Evolutionary conservation across 1,140 invertebrate genomes (phyloP).

Genomic region (Drosophila murphyi): DNA sequence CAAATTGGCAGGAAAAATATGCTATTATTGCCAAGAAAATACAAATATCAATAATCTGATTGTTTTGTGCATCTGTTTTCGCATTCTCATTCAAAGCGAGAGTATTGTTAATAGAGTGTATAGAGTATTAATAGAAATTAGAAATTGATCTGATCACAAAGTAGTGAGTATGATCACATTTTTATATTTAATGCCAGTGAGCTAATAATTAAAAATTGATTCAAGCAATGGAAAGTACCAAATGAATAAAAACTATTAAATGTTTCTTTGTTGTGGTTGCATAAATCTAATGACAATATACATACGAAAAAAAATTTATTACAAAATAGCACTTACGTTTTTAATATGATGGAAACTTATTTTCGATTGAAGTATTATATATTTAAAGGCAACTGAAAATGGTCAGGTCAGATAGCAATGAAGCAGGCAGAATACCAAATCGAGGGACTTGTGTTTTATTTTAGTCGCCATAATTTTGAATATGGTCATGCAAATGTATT

Average conservation of each 20-base stretch:
- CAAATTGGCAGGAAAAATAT: slow-evolving; percentile 32
- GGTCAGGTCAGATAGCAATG: too few species aligned
- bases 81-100: too few species aligned
- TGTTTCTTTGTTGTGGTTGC: not conserved
- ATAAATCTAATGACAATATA: too few species aligned
- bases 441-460: too few species aligned
- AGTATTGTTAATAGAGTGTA: not conserved
- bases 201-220: not conserved
- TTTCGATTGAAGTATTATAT: too few species aligned
- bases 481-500: too few species aligned
- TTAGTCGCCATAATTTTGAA: too few species aligned
- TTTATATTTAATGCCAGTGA: slow-evolving; percentile 4
- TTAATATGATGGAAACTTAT: too few species aligned
- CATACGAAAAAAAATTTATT: too few species aligned
- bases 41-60: not conserved
- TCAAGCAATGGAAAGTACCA: not conserved
- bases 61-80: not conserved
- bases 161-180: not conserved
- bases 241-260: not conserved
- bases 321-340: too few species aligned
- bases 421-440: too few species aligned
- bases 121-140: not conserved
- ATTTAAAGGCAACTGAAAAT: too few species aligned
- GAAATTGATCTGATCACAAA: not conserved
- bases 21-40: not conserved